phyloP scores from a whole-genome alignment of 1,140 invertebrate species.

The Aphelenchoides besseyi region DNA sequence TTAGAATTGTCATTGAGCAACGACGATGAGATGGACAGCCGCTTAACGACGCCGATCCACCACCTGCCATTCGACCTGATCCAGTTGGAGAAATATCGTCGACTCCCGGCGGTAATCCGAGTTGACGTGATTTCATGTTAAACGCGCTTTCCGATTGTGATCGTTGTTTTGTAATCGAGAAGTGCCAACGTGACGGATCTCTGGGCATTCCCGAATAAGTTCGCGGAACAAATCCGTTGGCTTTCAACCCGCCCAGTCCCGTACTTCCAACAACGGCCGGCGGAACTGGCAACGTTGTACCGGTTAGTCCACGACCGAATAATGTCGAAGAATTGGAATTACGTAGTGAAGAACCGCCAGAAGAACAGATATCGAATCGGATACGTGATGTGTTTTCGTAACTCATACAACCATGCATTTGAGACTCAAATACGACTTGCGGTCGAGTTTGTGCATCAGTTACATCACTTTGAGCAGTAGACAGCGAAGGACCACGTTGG shows the following conservation, averaged over 20 bases:
- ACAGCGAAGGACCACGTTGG: neutral
- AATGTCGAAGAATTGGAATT: conserved; percentile 28
- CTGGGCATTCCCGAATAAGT: neutral
- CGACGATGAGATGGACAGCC: conserved; percentile 31
- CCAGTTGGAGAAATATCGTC: conserved; percentile 9
- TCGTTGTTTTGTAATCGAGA: conserved; percentile 40
- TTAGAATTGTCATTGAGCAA: conserved; percentile 42
- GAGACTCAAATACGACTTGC: neutral
- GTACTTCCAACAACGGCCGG: neutral
- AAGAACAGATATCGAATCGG: conserved; percentile 26
- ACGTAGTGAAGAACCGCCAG: conserved; percentile 15
- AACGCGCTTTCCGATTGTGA: conserved; percentile 32
- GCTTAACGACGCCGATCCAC: neutral
- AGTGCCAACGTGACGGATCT: conserved; percentile 36
- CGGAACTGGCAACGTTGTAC: conserved; percentile 14
- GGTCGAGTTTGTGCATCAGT: conserved; percentile 15
- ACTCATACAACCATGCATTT: conserved; percentile 11
- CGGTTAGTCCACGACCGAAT: neutral
- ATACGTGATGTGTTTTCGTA: conserved; percentile 26
- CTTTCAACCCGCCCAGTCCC: conserved; percentile 19
- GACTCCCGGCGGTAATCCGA: neutral
- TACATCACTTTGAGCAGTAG: conserved; percentile 24
- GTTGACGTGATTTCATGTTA: conserved; percentile 19
- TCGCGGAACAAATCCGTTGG: conserved; percentile 23
- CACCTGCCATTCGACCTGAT: conserved; percentile 3